These are phyloP conservation scores for Phrynosoma blainvillii DNA, from an alignment of 2,113 vertebrate species.

Conservation along the genomic window DNA sequence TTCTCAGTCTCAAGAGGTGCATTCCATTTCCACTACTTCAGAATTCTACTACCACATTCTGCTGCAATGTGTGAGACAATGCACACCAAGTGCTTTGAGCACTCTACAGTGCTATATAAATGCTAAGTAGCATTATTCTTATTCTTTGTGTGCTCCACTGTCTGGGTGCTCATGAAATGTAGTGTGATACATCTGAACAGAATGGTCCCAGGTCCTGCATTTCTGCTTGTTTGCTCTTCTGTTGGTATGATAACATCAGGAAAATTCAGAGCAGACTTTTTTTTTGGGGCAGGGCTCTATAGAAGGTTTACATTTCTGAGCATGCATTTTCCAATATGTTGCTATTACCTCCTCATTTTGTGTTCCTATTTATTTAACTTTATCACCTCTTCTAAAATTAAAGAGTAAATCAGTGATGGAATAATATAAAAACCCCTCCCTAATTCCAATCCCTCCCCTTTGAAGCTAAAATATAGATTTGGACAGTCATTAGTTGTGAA, in stretches of 20 bases:
- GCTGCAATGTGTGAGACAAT: not conserved
- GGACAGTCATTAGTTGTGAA: constrained; percentile 40
- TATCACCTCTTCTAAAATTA: constrained; percentile 62
- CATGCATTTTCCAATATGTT: constrained; percentile 44
- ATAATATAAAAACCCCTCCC: not conserved
- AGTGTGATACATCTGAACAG: not conserved
- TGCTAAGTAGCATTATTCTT: not conserved
- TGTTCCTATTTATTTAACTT: constrained; percentile 57
- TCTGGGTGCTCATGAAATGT: not conserved
- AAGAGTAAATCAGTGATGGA: not conserved
- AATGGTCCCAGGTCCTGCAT: not conserved
- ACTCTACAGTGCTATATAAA: not conserved
- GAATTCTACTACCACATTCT: not conserved
- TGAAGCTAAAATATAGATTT: constrained; percentile 37
- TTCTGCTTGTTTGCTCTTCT: not conserved
- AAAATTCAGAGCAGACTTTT: not conserved
- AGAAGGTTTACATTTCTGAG: constrained; percentile 19
- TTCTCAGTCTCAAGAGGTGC: not conserved
- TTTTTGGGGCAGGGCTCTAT: constrained; percentile 25
- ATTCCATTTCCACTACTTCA: not conserved
- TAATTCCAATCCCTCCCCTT: not conserved
- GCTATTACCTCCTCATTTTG: not conserved
- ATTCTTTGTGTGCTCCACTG: not conserved
- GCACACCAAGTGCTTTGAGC: not conserved
- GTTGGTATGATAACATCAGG: constrained; percentile 1